Conservation (phyloP, 2,113 vertebrate species). For the Sardina pilchardus region DNA sequence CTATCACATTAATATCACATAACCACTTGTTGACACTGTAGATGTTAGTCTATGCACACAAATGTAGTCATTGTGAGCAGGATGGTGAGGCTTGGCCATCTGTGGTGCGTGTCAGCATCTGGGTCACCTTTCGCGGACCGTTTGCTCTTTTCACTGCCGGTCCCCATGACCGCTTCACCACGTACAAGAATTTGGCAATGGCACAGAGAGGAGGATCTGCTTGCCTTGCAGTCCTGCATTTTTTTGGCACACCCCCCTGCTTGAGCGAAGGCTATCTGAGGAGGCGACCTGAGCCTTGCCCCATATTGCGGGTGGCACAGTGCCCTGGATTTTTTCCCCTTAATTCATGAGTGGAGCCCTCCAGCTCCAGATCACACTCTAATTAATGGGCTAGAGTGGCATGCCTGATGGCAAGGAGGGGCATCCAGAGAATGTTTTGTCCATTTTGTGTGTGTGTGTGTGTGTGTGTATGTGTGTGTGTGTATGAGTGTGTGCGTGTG, state of each 20-base stretch:
- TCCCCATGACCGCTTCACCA: background rate
- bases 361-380: conserved; percentile 41
- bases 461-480: conserved; percentile 19
- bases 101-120: background rate
- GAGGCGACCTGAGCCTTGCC: conserved; percentile 42
- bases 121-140: background rate
- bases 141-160: background rate
- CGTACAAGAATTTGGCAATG: background rate
- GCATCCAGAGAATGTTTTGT: background rate
- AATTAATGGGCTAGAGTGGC: conserved; percentile 39
- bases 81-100: background rate
- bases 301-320: conserved; percentile 62
- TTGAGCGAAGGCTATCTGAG: conserved; percentile 57
- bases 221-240: conserved; percentile 59
- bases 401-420: conserved; percentile 29
- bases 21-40: background rate
- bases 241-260: conserved; percentile 59
- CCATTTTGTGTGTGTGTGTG: conserved; percentile 17
- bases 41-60: background rate
- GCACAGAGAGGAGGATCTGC: conserved; percentile 58
- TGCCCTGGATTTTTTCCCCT: conserved; percentile 56
- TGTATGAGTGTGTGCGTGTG: conserved; percentile 26
- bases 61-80: background rate
- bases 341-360: conserved; percentile 47
- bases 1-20: background rate